Evolutionary conservation across 2,888 invertebrate species (phyloP).

Genomic region (Drosophila hawaiiensis): DNA sequence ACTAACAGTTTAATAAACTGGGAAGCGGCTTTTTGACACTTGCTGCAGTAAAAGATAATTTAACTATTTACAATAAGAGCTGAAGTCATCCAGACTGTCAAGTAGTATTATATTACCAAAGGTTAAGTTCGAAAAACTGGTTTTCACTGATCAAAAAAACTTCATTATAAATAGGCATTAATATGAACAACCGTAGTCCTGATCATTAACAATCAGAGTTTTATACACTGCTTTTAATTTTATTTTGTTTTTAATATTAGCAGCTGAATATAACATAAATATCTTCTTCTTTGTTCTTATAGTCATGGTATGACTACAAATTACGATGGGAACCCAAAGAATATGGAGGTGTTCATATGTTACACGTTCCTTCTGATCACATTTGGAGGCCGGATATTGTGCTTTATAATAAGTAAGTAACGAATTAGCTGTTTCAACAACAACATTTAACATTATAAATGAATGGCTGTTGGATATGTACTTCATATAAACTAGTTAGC

Average conservation of each 20-base stretch:
- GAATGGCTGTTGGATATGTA: slow-evolving; percentile 7
- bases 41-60: background rate
- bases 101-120: background rate
- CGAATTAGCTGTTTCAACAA: background rate
- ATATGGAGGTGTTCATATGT: slow-evolving; percentile 93
- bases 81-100: background rate
- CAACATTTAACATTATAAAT: too few relatives aligned
- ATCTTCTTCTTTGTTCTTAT: slow-evolving; percentile 45
- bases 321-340: slow-evolving; percentile 94
- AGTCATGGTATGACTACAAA: slow-evolving; percentile 95
- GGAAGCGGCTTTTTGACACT: too few relatives aligned
- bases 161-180: background rate
- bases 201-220: background rate
- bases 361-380: slow-evolving; percentile 94
- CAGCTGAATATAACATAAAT: background rate
- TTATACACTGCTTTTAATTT: background rate
- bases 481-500: background rate
- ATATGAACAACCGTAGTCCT: background rate
- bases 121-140: background rate
- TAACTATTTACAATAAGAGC: background rate
- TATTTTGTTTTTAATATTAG: background rate
- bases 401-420: slow-evolving; percentile 91
- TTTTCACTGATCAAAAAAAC: background rate
- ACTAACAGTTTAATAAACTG: too few relatives aligned
- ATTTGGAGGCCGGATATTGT: slow-evolving; percentile 94